Evolutionary conservation across 2,113 vertebrate species (phyloP).

Genomic region (Electrona antarctica): DNA sequence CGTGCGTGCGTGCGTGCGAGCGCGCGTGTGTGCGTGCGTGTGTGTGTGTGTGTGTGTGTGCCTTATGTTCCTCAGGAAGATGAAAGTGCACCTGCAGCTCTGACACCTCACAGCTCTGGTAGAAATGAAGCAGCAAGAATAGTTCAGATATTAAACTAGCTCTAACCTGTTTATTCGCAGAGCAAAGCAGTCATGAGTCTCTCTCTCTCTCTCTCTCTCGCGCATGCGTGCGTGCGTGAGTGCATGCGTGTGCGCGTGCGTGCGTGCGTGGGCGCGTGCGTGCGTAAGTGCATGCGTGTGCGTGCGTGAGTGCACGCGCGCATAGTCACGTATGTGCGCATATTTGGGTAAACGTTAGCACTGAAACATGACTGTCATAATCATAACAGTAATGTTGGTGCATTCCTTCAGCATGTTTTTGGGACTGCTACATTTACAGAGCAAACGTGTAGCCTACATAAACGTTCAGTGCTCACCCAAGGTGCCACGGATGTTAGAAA

Average conservation of each 20-base stretch:
- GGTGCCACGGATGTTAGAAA: too few relatives aligned
- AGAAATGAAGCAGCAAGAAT: slow-evolving; percentile 47
- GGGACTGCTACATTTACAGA: too few relatives aligned
- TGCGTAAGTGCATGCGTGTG: slow-evolving; percentile 26
- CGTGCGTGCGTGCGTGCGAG: background rate
- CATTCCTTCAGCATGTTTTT: too few relatives aligned
- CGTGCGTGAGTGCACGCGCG: slow-evolving; percentile 33
- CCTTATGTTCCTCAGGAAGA: slow-evolving; percentile 52
- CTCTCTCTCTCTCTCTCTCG: slow-evolving; percentile 6
- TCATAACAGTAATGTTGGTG: too few relatives aligned
- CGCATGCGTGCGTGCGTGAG: background rate
- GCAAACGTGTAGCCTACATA: too few relatives aligned
- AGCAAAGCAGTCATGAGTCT: slow-evolving; percentile 29
- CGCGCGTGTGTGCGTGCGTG: background rate
- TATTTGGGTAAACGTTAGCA: too few relatives aligned
- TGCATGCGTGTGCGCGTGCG: slow-evolving; percentile 9
- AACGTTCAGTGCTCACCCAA: too few relatives aligned
- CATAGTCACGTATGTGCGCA: too few relatives aligned
- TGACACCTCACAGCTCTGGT: slow-evolving; percentile 34
- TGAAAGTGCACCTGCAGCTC: slow-evolving; percentile 47
- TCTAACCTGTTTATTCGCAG: slow-evolving; percentile 35
- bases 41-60: slow-evolving; percentile 34
- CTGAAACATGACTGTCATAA: too few relatives aligned
- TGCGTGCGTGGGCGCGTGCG: slow-evolving; percentile 24
- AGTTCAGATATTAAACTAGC: slow-evolving; percentile 28